Conservation (phyloP, 2,888 invertebrate genomes). For the Anagyrus pseudococci region DNA sequence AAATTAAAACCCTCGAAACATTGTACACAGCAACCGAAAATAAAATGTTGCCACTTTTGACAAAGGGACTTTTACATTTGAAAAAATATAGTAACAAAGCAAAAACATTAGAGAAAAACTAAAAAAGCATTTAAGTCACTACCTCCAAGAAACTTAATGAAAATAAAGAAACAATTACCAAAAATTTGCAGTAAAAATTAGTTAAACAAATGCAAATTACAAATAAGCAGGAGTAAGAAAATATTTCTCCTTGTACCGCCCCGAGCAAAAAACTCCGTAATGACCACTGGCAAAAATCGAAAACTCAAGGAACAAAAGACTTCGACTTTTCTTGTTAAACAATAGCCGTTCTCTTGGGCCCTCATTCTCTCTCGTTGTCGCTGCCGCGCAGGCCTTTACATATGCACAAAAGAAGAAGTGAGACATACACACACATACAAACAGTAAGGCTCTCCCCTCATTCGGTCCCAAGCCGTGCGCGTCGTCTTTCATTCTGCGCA, state of each 20-base stretch:
- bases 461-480: constrained; percentile 30
- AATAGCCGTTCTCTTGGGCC: constrained; percentile 34
- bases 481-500: constrained; percentile 32
- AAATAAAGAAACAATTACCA: constrained; percentile 4
- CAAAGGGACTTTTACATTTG: not conserved
- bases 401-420: constrained; percentile 3
- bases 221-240: constrained; percentile 1
- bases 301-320: constrained; percentile 41
- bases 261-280: not conserved
- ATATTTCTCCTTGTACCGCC: too few species aligned
- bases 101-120: not conserved
- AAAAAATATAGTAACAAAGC: constrained; percentile 7
- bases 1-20: not conserved
- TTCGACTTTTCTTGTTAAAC: constrained; percentile 39
- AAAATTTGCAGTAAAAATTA: too few species aligned
- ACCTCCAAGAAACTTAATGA: not conserved
- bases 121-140: not conserved
- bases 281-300: constrained; percentile 24
- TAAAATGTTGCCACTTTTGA: not conserved
- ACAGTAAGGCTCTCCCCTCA: constrained; percentile 25
- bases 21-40: not conserved
- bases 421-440: too few species aligned
- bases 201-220: too few species aligned
- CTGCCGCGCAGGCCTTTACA: constrained; percentile 5
- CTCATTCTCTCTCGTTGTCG: constrained; percentile 15